phyloP scores from a whole-genome alignment of 2,113 vertebrate species.

The Pachyramphus minor region DNA sequence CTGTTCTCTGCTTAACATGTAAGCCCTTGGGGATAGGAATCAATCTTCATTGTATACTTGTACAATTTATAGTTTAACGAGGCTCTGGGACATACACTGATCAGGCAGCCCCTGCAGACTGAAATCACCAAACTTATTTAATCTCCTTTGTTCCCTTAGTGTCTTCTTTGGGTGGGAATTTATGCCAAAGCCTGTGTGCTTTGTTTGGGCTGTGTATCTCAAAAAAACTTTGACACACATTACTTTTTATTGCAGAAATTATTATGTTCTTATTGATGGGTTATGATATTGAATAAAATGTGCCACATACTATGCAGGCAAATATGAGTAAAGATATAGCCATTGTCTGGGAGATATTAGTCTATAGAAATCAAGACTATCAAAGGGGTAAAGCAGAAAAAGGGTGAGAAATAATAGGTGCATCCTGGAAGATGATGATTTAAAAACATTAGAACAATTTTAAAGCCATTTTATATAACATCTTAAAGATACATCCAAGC shows the following conservation, averaged over 20 bases:
- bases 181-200: rapidly evolving
- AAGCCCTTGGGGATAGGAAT: neutral
- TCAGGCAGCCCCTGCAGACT: neutral
- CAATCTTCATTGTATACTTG: neutral
- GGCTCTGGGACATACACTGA: neutral
- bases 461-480: neutral
- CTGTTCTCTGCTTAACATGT: neutral
- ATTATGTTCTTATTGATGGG: neutral
- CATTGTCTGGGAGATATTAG: neutral
- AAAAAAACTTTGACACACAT: neutral
- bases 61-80: neutral
- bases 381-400: neutral
- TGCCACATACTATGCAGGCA: neutral
- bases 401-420: neutral
- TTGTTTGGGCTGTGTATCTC: neutral
- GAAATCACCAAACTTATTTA: neutral
- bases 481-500: neutral
- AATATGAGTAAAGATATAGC: neutral
- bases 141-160: neutral
- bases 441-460: neutral
- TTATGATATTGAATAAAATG: neutral
- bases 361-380: neutral
- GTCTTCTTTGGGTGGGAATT: neutral
- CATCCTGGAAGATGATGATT: neutral
- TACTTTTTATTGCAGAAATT: neutral